Evolutionary conservation across 2,113 vertebrate species (phyloP).

Genomic region (Bothrops jararaca): DNA sequence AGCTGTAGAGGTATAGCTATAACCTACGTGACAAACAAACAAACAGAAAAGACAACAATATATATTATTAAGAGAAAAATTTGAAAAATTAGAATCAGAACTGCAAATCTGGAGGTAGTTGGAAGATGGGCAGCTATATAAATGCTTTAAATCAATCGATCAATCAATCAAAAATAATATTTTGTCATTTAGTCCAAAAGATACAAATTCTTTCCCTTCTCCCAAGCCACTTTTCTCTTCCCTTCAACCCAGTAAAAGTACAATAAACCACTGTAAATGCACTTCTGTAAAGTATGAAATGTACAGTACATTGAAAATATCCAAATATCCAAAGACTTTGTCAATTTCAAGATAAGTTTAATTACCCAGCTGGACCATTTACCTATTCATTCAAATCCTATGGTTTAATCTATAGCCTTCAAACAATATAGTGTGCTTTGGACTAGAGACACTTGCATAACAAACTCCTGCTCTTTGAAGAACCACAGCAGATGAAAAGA

Average conservation of each 20-base stretch:
- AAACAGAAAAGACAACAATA: too few species aligned
- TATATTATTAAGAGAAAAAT: too few species aligned
- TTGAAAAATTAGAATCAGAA: too few species aligned
- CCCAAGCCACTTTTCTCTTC: not conserved
- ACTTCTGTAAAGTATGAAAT: not conserved
- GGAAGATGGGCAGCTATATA: not conserved
- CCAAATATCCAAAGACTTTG: not conserved
- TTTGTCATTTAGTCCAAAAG: not conserved
- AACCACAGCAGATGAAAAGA: not conserved
- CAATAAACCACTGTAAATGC: not conserved
- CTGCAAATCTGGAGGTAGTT: too few species aligned
- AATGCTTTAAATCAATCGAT: not conserved
- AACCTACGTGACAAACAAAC: too few species aligned
- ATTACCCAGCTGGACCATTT: not conserved
- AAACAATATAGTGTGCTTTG: not conserved
- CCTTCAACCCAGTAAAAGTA: not conserved
- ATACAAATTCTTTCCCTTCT: not conserved
- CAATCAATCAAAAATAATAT: not conserved
- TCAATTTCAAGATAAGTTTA: not conserved
- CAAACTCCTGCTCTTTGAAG: constrained; percentile 4
- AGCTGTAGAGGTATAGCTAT: too few species aligned
- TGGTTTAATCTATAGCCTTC: not conserved
- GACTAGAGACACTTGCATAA: not conserved
- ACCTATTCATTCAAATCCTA: not conserved
- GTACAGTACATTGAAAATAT: not conserved